These are phyloP conservation scores for Scopus umbretta DNA, from an alignment of 2,113 vertebrate genomes.

Conservation along the genomic window DNA sequence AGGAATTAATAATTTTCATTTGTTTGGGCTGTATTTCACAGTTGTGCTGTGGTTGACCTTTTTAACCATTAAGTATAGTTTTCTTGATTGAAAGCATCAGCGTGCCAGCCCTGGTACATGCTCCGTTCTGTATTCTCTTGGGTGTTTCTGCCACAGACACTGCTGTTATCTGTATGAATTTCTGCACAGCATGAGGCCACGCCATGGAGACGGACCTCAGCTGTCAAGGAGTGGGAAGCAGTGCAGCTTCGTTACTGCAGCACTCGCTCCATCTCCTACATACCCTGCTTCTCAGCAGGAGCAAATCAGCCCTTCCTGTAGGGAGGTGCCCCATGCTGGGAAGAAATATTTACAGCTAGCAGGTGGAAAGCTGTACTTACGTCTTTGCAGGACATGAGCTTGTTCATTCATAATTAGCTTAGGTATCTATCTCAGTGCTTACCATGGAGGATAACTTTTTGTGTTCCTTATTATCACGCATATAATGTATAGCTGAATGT, in stretches of 20 bases:
- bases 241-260: background rate
- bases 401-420: background rate
- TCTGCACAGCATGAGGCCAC: background rate
- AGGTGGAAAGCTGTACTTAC: background rate
- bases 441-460: background rate
- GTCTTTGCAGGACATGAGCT: background rate
- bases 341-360: background rate
- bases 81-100: background rate
- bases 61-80: background rate
- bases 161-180: background rate
- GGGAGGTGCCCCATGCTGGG: background rate
- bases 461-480: background rate
- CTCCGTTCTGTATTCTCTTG: background rate
- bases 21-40: background rate
- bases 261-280: background rate
- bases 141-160: background rate
- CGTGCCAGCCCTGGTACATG: rapidly evolving
- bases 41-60: background rate
- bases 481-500: background rate
- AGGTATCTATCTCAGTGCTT: background rate
- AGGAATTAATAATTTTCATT: background rate
- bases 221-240: background rate
- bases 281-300: background rate
- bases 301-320: background rate
- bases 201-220: background rate